Conservation (phyloP, 2,797 vertebrate genomes). For the Betta splendens region DNA sequence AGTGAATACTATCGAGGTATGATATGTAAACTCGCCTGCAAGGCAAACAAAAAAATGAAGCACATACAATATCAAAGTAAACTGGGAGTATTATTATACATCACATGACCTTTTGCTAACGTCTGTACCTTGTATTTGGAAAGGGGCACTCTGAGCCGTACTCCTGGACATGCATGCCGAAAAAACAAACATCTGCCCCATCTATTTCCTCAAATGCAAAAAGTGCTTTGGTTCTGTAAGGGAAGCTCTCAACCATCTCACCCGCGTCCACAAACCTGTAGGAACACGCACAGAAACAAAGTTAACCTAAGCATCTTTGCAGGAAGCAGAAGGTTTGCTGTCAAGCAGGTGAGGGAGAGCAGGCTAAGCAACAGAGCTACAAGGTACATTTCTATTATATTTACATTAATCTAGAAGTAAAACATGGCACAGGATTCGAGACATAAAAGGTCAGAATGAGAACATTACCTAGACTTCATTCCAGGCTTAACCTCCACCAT, state of each 20-base stretch:
- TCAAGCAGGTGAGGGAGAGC: neutral
- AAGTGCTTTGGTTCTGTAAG: constrained; percentile 99
- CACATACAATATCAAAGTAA: neutral
- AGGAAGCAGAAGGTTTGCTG: neutral
- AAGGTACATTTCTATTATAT: neutral
- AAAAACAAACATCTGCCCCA: constrained; percentile 97
- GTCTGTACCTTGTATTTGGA: constrained; percentile 93
- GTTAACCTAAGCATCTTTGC: neutral
- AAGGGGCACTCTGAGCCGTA: constrained; percentile 95
- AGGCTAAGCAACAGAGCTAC: neutral
- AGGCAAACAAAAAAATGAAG: constrained; percentile 12
- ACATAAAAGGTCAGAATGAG: no score
- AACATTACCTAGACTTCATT: constrained; percentile 94
- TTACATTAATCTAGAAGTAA: no score
- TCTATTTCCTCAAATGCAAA: constrained; percentile 99
- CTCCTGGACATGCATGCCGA: constrained; percentile 99
- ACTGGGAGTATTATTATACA: fast-evolving
- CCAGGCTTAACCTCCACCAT: constrained; percentile 97
- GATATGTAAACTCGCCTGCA: constrained; percentile 97
- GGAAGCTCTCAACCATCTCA: constrained; percentile 96
- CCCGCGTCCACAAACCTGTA: constrained; percentile 95
- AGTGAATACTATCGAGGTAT: constrained; percentile 99
- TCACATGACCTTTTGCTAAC: neutral
- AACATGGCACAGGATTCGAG: no score
- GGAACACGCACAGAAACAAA: neutral